These are phyloP conservation scores for Ivindomyrus marchei DNA, from an alignment of 2,113 vertebrate species.

Conservation along the genomic window DNA sequence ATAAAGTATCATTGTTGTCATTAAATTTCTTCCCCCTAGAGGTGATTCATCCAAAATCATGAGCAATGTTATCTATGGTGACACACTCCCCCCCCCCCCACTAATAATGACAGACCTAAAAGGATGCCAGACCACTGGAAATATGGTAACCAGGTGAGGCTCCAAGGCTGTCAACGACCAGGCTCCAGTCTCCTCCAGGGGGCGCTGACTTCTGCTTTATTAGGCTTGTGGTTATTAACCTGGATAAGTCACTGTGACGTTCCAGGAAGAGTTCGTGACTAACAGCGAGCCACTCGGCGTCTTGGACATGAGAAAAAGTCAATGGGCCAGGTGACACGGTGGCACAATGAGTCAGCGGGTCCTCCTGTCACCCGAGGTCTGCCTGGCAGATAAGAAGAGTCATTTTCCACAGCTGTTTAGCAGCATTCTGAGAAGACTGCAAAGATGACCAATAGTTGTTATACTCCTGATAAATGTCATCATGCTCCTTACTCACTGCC, in stretches of 20 bases:
- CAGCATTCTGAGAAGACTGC: background rate
- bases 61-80: background rate
- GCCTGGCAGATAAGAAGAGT: background rate
- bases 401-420: background rate
- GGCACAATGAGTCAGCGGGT: background rate
- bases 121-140: background rate
- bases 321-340: too few species aligned
- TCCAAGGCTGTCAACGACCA: background rate
- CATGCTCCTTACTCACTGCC: background rate
- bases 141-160: background rate
- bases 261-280: background rate
- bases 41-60: background rate
- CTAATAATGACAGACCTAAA: background rate
- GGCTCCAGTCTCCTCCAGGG: background rate
- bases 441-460: background rate
- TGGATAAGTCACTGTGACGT: background rate
- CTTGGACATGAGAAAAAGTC: background rate
- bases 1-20: background rate
- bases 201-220: background rate
- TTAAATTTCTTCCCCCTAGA: background rate
- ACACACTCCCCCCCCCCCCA: background rate
- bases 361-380: background rate
- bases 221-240: background rate
- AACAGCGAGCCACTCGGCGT: background rate
- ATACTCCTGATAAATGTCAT: background rate